phyloP scores from a whole-genome alignment of 2,113 vertebrate species.

The Dromiciops gliroides region DNA sequence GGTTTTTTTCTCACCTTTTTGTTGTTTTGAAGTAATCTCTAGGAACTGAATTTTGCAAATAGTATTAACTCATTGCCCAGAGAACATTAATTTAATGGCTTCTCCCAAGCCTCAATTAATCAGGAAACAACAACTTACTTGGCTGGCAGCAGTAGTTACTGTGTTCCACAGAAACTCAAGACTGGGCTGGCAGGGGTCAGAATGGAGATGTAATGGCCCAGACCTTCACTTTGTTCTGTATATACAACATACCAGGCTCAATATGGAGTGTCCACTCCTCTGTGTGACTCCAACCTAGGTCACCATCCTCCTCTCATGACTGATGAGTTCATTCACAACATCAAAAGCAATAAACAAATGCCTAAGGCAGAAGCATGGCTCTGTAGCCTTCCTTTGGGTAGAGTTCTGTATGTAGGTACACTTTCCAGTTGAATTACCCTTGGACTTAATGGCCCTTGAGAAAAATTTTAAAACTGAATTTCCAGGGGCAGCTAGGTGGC shows the following conservation, averaged over 20 bases:
- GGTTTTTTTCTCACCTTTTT: not conserved
- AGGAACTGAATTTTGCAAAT: constrained; percentile 44
- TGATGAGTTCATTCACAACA: not conserved
- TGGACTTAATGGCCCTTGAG: not conserved
- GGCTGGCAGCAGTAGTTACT: constrained; percentile 9
- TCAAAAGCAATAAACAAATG: not conserved
- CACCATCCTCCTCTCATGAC: not conserved
- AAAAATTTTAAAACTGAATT: constrained; percentile 8
- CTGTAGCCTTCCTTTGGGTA: not conserved
- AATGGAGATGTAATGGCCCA: not conserved
- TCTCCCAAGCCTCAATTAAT: constrained; percentile 44
- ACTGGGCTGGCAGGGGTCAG: not conserved
- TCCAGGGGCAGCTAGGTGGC: no score
- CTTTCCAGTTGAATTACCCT: not conserved
- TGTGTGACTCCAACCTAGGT: not conserved
- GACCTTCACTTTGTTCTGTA: not conserved
- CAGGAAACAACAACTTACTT: constrained; percentile 2
- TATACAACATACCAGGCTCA: not conserved
- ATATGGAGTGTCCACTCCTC: not conserved
- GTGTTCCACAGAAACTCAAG: not conserved
- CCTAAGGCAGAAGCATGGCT: not conserved
- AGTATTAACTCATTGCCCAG: constrained; percentile 53
- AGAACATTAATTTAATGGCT: constrained; percentile 31
- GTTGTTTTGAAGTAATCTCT: constrained; percentile 50
- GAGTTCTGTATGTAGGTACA: not conserved